These are phyloP conservation scores for Cerastis rubricosa DNA, from an alignment of 2,888 invertebrate species.

Conservation along the genomic window DNA sequence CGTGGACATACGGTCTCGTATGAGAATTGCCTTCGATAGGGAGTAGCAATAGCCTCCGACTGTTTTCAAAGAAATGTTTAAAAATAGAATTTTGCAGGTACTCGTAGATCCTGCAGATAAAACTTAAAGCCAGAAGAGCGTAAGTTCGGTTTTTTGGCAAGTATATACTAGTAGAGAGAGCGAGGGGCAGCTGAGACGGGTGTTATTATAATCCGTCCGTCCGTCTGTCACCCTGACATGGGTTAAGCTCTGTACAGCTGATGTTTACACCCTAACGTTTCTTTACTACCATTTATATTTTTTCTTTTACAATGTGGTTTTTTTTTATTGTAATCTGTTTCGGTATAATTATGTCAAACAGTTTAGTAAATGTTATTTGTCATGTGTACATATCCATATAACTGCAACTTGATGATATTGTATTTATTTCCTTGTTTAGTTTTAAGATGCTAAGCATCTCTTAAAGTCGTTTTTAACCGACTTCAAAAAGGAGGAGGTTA, in stretches of 20 bases:
- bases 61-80: not conserved
- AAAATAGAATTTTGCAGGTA: not conserved
- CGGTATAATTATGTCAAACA: slow-evolving; percentile 12
- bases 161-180: slow-evolving; percentile 29
- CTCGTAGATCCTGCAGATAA: slow-evolving; percentile 20
- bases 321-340: slow-evolving; percentile 23
- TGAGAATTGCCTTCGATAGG: not conserved
- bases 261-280: slow-evolving; percentile 65
- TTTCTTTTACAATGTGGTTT: slow-evolving; percentile 40
- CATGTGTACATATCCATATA: not conserved
- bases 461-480: too few relatives aligned
- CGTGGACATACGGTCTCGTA: not conserved
- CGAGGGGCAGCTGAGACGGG: slow-evolving; percentile 67
- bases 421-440: not conserved
- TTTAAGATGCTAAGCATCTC: not conserved
- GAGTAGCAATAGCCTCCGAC: too few relatives aligned
- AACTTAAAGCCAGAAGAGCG: slow-evolving; percentile 8
- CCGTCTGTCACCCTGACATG: slow-evolving; percentile 77
- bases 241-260: slow-evolving; percentile 74
- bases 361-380: not conserved
- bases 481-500: too few relatives aligned
- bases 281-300: slow-evolving; percentile 61
- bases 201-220: slow-evolving; percentile 76
- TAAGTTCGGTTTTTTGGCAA: slow-evolving; percentile 25
- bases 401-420: too few relatives aligned